Evolutionary conservation across 2,888 invertebrate species (phyloP).

Genomic region (Hermaeophaga mercurialis): DNA sequence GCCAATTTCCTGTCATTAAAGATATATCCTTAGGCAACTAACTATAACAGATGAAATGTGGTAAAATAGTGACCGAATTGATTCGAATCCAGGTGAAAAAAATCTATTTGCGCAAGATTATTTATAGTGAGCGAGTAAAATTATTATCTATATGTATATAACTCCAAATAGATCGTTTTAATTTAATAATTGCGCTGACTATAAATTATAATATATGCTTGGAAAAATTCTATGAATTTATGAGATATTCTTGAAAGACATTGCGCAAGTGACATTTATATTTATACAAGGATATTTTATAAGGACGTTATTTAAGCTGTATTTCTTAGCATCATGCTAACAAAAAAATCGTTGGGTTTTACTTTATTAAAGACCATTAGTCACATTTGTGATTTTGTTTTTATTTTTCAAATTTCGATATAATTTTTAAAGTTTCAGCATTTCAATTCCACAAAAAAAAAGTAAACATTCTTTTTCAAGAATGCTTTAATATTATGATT

Average conservation of each 20-base stretch:
- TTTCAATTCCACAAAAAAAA: neutral
- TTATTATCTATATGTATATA: constrained; percentile 7
- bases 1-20: neutral
- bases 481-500: neutral
- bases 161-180: constrained; percentile 11
- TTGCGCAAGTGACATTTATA: neutral
- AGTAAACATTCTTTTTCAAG: neutral
- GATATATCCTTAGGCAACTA: neutral
- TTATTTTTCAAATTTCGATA: neutral
- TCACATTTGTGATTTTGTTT: neutral
- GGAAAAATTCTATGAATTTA: constrained; percentile 15
- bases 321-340: too few species aligned
- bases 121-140: constrained; percentile 10
- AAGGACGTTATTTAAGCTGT: too few species aligned
- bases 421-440: neutral
- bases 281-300: too few species aligned
- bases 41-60: neutral
- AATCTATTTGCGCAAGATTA: constrained; percentile 17
- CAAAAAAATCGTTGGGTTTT: too few species aligned
- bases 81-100: constrained; percentile 15
- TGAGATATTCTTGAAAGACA: constrained; percentile 3
- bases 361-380: too few species aligned
- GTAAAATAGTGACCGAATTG: constrained; percentile 16
- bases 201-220: constrained; percentile 11
- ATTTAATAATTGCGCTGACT: constrained; percentile 8